Evolutionary conservation across 2,113 vertebrate genomes (phyloP), one percentile per base, ranked within the genome.

Genomic region (Tyrannus savana): DNA sequence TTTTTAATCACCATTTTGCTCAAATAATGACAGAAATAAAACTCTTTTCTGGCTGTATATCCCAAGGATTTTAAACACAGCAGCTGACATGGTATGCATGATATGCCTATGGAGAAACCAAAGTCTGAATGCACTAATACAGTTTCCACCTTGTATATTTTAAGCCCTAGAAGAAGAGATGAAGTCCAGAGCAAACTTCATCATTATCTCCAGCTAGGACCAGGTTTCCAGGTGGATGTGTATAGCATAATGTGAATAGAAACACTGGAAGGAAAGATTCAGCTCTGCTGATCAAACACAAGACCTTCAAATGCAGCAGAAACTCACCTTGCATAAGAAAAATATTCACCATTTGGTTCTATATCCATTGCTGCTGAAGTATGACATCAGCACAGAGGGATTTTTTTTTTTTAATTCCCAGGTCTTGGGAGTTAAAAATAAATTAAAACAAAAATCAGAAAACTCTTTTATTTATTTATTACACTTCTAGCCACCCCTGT

Each of bases 241-340:
- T 14, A 60, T 1, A n/a, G 8, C 4, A 6, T 37, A 21, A 66
- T 7, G 4, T 7, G 5, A 64, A 44, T 4, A 66, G 8, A 7
- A 77, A 67, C 30, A 68, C 16, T 52, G n/a, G 47, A 81, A 74
- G 24, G 5, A 50, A 82, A 72, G 35, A 39, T 35, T 53, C 49
- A 67, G 9, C 5, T 49, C 25, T 74, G 41, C 24, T 59, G 35
- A 63, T 39, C 24, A 74, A 50, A 90, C 33, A 35, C 3, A 15
- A 0, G 9, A 5, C 39, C 33, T 52, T 76, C 37, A 88, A 63
- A 56, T 9, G 35, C 0, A 83, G 18, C 11, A 46, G n/a, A 89
- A 92, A 58, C 7, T 46, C 37, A 64, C 5, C 24, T 7, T 18
- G 4, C 3, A 25, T 17, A 53, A 66, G 8, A 25, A 83, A 90